phyloP scores from a whole-genome alignment of 2,888 invertebrate genomes.

The Polyploca ridens region DNA sequence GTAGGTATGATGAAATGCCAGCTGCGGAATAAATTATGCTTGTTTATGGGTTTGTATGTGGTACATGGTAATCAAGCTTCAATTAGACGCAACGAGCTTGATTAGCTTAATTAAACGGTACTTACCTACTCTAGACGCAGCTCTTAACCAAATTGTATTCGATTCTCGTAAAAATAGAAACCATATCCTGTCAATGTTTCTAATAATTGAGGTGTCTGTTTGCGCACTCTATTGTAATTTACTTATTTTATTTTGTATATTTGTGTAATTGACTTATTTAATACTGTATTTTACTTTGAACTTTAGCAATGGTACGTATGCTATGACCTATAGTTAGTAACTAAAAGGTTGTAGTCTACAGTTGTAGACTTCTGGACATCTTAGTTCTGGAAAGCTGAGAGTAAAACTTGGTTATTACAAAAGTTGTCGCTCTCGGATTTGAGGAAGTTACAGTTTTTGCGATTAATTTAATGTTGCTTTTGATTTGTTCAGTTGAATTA shows the following conservation, averaged over 20 bases:
- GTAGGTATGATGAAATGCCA: conserved; percentile 2
- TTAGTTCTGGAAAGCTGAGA: conserved; percentile 10
- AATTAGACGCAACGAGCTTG: conserved; percentile 11
- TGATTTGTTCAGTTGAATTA: not conserved
- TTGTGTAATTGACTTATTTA: not conserved
- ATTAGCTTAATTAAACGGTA: not conserved
- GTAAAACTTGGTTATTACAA: conserved; percentile 29
- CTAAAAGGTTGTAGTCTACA: not conserved
- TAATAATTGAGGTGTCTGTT: not conserved
- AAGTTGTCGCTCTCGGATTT: conserved; percentile 20
- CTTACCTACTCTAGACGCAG: not conserved
- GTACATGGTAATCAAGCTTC: conserved; percentile 13
- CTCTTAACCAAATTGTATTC: not conserved
- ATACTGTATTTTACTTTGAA: no score
- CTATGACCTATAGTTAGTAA: not conserved
- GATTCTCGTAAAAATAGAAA: not conserved
- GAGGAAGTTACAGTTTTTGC: conserved; percentile 3
- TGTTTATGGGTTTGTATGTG: conserved; percentile 5
- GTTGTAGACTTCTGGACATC: conserved; percentile 13
- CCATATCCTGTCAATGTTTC: not conserved
- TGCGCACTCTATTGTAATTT: not conserved
- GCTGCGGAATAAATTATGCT: conserved; percentile 3
- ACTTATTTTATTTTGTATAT: not conserved
- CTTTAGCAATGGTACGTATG: no score
- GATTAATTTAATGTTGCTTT: not conserved